Percentiles rank a stretch among this genome's conserved stretches.
These are phyloP conservation scores for Tapirus indicus DNA, from an alignment of 2,797 vertebrate genomes.

Conservation along the genomic window DNA sequence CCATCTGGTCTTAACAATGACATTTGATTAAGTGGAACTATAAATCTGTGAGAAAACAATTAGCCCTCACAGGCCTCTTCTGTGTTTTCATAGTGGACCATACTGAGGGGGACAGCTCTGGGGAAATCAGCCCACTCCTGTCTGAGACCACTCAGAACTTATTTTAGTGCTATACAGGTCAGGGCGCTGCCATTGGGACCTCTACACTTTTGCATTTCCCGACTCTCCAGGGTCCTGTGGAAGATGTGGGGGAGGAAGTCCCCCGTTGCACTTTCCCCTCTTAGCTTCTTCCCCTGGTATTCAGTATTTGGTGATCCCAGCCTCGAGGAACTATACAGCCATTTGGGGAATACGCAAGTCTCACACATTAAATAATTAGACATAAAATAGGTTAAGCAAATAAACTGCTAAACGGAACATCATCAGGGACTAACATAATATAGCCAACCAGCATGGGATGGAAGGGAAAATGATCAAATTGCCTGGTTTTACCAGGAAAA, in stretches of 20 bases:
- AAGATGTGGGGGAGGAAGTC: not conserved
- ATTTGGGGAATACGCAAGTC: not conserved
- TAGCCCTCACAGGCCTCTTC: not conserved
- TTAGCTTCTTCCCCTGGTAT: not conserved
- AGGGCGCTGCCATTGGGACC: not conserved
- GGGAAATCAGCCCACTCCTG: not conserved
- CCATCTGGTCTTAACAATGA: conserved; percentile 19
- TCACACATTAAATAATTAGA: not conserved
- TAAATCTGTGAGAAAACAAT: conserved; percentile 76
- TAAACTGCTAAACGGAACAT: not conserved
- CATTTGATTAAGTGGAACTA: conserved; percentile 61
- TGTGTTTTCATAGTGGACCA: conserved; percentile 34
- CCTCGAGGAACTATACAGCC: not conserved
- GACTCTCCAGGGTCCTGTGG: not conserved
- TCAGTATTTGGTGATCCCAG: not conserved
- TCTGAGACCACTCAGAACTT: not conserved
- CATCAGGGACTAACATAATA: not conserved
- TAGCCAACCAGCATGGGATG: not conserved
- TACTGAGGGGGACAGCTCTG: not conserved
- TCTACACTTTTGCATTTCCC: not conserved
- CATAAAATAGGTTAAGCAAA: not conserved
- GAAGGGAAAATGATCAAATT: not conserved
- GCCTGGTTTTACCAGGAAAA: not conserved
- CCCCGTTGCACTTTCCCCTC: not conserved
- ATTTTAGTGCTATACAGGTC: not conserved